Evolutionary conservation across 2,113 vertebrate genomes (phyloP).

Genomic region (Calonectris borealis): DNA sequence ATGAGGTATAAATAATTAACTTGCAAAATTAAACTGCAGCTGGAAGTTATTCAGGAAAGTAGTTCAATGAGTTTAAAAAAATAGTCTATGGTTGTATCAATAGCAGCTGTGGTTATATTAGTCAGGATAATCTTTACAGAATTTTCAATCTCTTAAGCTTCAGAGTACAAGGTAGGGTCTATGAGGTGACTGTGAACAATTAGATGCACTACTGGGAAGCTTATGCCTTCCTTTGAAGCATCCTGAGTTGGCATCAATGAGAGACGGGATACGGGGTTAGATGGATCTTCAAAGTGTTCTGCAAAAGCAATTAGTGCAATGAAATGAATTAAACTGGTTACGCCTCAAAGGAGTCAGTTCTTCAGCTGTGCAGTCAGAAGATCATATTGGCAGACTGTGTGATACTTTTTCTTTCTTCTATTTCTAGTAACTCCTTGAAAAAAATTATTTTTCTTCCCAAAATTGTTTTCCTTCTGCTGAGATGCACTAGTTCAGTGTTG

Average conservation of each 20-base stretch:
- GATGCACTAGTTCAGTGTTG: background rate
- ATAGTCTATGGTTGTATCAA: background rate
- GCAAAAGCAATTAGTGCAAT: background rate
- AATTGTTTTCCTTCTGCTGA: background rate
- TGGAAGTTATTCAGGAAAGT: background rate
- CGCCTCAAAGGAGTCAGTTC: background rate
- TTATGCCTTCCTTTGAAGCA: background rate
- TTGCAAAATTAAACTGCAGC: slow-evolving; percentile 28
- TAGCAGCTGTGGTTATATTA: background rate
- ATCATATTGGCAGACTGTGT: background rate
- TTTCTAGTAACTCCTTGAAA: background rate
- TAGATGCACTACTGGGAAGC: background rate
- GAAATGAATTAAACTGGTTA: background rate
- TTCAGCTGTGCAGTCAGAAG: background rate
- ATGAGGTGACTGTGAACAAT: background rate
- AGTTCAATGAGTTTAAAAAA: background rate
- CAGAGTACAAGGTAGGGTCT: background rate
- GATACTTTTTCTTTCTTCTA: background rate
- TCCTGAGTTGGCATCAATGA: background rate
- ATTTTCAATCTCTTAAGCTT: background rate
- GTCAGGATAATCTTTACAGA: background rate
- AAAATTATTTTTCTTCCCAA: background rate
- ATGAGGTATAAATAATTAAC: slow-evolving; percentile 22
- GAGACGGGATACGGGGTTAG: background rate
- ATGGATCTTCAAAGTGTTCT: background rate